phyloP scores from a whole-genome alignment of 2,888 invertebrate species.

The Plebejus argus region DNA sequence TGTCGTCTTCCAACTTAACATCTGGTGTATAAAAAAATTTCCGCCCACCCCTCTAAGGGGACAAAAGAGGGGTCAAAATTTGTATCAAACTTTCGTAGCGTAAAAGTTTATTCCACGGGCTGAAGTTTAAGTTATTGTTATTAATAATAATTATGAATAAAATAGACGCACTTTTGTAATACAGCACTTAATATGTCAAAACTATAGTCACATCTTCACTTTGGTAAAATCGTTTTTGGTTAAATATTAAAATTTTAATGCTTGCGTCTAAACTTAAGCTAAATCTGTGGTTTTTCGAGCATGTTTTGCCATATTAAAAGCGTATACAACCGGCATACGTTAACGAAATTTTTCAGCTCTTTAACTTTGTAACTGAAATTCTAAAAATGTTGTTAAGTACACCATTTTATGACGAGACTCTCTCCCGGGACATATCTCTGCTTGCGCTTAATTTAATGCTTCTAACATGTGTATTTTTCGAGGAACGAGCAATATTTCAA shows the following conservation, averaged over 20 bases:
- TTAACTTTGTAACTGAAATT: slow-evolving; percentile 32
- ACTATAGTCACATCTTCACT: neutral
- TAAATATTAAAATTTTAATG: neutral
- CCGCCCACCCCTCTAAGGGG: no score
- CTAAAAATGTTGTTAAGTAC: slow-evolving; percentile 24
- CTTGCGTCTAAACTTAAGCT: neutral
- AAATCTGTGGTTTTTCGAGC: neutral
- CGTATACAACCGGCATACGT: neutral
- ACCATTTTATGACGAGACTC: slow-evolving; percentile 26
- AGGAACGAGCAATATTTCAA: slow-evolving; percentile 13
- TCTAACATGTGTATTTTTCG: slow-evolving; percentile 18
- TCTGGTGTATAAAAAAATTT: no score
- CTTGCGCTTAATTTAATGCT: slow-evolving; percentile 23
- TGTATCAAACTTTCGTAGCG: no score
- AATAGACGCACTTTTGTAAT: neutral
- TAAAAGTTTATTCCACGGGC: no score
- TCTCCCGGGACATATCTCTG: slow-evolving; percentile 25
- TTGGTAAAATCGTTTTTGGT: neutral
- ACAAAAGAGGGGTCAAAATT: no score
- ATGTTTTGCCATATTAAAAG: neutral
- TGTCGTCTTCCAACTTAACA: no score
- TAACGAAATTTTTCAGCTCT: slow-evolving; percentile 19
- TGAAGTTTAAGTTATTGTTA: no score
- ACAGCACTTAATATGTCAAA: neutral
- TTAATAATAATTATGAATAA: neutral